phyloP scores from a whole-genome alignment of 2,888 invertebrate species.

The Operophtera brumata region DNA sequence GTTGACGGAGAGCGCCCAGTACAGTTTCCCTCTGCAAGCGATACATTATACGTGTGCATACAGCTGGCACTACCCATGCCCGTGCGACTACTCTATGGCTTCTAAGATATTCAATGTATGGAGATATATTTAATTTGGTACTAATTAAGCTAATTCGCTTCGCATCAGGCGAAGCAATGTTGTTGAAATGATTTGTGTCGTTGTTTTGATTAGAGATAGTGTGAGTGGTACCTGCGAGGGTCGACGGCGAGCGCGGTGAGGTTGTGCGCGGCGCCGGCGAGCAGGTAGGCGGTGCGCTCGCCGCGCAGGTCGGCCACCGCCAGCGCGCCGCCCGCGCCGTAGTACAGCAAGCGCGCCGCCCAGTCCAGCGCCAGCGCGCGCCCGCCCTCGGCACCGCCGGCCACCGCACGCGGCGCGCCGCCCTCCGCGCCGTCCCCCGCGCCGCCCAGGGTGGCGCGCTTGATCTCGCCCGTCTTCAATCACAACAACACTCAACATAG shows the following conservation, averaged over 20 bases:
- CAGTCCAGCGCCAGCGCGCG: conserved; percentile 91
- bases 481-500: too few species aligned
- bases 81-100: too few species aligned
- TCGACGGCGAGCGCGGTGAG: conserved; percentile 86
- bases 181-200: too few species aligned
- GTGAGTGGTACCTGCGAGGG: conserved; percentile 58
- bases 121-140: too few species aligned
- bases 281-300: conserved; percentile 80
- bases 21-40: conserved; percentile 73
- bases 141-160: too few species aligned
- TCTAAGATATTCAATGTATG: too few species aligned
- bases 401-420: conserved; percentile 79
- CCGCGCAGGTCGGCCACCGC: conserved; percentile 86
- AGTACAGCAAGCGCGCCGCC: conserved; percentile 88
- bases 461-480: conserved; percentile 83
- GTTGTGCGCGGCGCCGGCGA: conserved; percentile 83
- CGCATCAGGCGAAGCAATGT: too few species aligned
- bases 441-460: conserved; percentile 52
- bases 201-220: too few species aligned
- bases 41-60: background rate
- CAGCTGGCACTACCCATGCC: background rate
- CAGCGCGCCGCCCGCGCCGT: conserved; percentile 83
- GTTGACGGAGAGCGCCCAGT: conserved; percentile 76
- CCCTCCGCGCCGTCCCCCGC: conserved; percentile 83
- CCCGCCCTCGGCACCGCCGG: conserved; percentile 75